phyloP scores from a whole-genome alignment of 2,113 vertebrate genomes.

The Marcusenius ussheri region DNA sequence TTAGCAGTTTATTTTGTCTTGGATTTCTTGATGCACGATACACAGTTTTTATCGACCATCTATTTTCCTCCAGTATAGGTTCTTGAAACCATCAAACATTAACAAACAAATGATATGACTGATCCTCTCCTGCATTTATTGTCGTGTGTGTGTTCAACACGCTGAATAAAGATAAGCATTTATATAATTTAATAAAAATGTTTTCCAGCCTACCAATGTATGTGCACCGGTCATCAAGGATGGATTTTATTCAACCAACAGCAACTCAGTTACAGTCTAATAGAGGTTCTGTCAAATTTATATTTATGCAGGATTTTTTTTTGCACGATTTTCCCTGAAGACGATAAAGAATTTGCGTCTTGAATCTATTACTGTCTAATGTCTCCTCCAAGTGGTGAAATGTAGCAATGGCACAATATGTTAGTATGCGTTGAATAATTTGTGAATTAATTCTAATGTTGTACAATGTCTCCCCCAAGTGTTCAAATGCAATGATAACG shows the following conservation, averaged over 20 bases:
- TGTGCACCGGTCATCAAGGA: neutral
- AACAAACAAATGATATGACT: too few relatives aligned
- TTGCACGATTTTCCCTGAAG: neutral
- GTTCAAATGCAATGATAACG: neutral
- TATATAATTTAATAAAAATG: neutral
- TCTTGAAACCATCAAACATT: too few relatives aligned
- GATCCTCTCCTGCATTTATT: too few relatives aligned
- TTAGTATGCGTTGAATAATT: neutral
- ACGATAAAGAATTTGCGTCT: neutral
- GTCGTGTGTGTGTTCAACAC: neutral
- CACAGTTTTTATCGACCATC: too few relatives aligned
- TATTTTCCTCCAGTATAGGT: too few relatives aligned
- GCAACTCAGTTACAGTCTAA: neutral
- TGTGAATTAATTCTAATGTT: neutral
- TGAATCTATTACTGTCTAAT: neutral
- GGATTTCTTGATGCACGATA: too few relatives aligned
- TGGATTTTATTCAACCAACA: neutral
- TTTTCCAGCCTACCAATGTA: neutral
- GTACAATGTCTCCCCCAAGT: neutral
- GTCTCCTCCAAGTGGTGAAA: neutral
- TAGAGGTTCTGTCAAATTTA: neutral
- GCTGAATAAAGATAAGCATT: neutral
- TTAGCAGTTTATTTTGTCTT: neutral
- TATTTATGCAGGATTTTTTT: neutral
- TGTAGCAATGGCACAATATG: neutral